Evolutionary conservation across 1,140 invertebrate species (phyloP), one percentile per base, ranked within the genome.

Genomic region (Pogonomyrmex californicus): DNA sequence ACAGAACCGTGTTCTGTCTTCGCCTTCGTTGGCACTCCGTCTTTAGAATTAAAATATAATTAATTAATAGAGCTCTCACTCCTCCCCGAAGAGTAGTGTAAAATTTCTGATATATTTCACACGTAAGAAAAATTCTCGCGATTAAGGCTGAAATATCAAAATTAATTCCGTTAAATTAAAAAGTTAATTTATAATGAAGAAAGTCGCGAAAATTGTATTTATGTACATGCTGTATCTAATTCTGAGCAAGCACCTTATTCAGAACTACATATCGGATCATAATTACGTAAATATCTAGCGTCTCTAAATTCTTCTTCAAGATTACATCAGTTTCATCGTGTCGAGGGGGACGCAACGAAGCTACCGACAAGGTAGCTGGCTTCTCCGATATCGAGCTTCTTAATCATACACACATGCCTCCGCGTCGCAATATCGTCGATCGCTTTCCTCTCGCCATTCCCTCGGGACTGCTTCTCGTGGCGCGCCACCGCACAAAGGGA

Each of bases 341-440:
- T 56, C n/a, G 70, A n/a, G 23, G 33, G 7, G 23, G 12, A 1
- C 14, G 10, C 30, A 41, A 47, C 38, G 38, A 47, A 33, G 14
- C 49, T 62, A 23, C 23, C 9, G 23, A 63, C 56, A 77, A 77
- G 1, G 17, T 33, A 17, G 12, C 7, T 30, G 23, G 23, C 23
- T 23, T 23, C 23, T 23, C 23, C 23, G 44, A 41, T 10, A 12
- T 66, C 49, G 36, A 51, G 23, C 36, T 66, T 78, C 58, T 85
- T 85, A 85, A 85, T 85, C 82, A 73, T 54, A 54, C 47, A 65
- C 82, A 73, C 82, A 60, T 85, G 82, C 58, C 75, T 78, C 49
- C 23, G 54, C 54, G 7, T 60, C 54, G 79, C 68, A 83, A 83
- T 83, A 73, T 73, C 17, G 68, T 33, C 79, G 56, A 9, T 60